Conservation (phyloP, 1,140 invertebrate species). For the Onthophagus taurus region DNA sequence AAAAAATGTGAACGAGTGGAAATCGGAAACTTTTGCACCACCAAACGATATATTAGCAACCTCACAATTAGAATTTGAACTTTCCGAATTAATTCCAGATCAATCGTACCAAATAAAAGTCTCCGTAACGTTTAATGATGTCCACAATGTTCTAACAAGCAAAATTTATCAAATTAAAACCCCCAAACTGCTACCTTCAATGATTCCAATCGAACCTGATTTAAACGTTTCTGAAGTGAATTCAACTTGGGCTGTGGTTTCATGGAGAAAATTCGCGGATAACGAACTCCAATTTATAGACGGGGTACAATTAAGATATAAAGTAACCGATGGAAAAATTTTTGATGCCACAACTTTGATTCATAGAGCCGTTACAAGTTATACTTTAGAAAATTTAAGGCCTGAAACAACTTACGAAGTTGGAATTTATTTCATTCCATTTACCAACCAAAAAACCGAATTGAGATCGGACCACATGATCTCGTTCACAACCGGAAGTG, state of each 20-base stretch:
- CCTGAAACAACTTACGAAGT: conserved; percentile 65
- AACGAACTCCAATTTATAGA: conserved; percentile 69
- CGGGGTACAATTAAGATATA: conserved; percentile 62
- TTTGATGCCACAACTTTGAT: conserved; percentile 67
- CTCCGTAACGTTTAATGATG: conserved; percentile 59
- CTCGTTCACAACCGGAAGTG: conserved; percentile 48
- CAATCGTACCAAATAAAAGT: conserved; percentile 76
- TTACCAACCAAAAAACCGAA: conserved; percentile 62
- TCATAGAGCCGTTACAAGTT: conserved; percentile 63
- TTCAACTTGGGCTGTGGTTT: conserved; percentile 63
- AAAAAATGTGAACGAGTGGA: conserved; percentile 62
- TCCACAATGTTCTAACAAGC: conserved; percentile 63
- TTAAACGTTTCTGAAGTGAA: conserved; percentile 64
- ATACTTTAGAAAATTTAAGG: conserved; percentile 60
- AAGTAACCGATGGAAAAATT: conserved; percentile 58
- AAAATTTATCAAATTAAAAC: conserved; percentile 63
- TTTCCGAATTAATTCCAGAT: conserved; percentile 63
- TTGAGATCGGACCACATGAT: conserved; percentile 59
- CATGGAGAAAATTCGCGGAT: conserved; percentile 72
- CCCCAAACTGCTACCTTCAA: conserved; percentile 46
- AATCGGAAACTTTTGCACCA: conserved; percentile 75
- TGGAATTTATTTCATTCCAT: conserved; percentile 66
- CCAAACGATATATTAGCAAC: conserved; percentile 73
- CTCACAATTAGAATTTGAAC: conserved; percentile 70
- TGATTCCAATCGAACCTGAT: conserved; percentile 61